These are phyloP conservation scores for Carlito syrichta DNA, from an alignment of 2,113 vertebrate species.

Conservation along the genomic window DNA sequence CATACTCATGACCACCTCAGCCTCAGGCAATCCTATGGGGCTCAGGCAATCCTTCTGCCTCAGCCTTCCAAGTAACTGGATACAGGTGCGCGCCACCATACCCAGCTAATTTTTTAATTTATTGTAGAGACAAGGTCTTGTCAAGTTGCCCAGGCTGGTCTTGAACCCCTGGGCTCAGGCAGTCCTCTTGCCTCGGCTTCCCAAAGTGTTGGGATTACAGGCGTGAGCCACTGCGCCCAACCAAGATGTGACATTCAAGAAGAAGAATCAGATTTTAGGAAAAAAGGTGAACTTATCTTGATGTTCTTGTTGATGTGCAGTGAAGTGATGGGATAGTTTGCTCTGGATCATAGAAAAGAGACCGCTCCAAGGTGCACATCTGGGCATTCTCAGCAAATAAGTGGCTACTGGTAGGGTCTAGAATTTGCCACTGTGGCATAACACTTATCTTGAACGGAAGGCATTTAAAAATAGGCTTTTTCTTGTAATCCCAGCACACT, in stretches of 20 bases:
- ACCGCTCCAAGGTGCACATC: neutral
- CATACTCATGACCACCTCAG: neutral
- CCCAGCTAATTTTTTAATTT: neutral
- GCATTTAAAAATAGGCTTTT: neutral
- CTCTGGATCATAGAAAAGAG: neutral
- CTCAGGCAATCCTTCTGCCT: neutral
- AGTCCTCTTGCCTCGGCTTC: neutral
- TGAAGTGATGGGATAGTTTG: neutral
- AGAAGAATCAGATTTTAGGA: neutral
- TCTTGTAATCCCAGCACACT: too few relatives aligned
- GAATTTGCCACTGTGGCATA: too few relatives aligned
- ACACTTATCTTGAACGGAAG: neutral
- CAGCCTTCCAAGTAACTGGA: neutral
- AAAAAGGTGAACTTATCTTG: neutral
- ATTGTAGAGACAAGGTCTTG: neutral
- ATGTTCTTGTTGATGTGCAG: neutral
- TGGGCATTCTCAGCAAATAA: accelerated
- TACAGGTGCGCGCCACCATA: neutral
- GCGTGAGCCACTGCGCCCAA: neutral
- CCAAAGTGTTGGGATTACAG: neutral
- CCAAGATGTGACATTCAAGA: too few relatives aligned
- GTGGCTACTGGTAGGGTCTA: neutral
- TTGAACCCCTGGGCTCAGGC: neutral
- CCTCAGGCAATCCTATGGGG: neutral
- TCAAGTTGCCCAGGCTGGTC: neutral